Evolutionary conservation across 2,797 vertebrate genomes (phyloP), one percentile per base, ranked within the genome.

Genomic region (Notoglanidium macrostoma): DNA sequence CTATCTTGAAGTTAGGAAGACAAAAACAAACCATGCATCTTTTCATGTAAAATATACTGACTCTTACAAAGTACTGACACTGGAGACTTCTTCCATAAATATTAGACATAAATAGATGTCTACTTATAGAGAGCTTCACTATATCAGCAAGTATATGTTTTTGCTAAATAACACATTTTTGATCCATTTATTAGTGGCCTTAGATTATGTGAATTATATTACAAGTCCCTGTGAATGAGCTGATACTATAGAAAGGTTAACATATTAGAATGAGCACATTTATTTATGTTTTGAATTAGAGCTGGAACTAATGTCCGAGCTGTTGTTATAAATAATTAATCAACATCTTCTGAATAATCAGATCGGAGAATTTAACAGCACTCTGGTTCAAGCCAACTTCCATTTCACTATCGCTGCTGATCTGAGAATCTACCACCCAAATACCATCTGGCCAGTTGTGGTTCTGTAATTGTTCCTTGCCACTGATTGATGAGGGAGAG

Each of bases 361-460:
- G 72, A 74, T 46, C 72, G 49, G 21, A 74, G 23, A 40, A 72
- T 73, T 46, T 21, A 46, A 7, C 40, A 40, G 35, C 19, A 44
- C 40, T 72, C 35, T 11, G 32, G 35, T 21, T 3, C 23, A 70
- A 46, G 70, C 17, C 26, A 23, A 73, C 5, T 8, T 46, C 9
- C 17, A 55, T 57, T 32, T 35, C 19, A 57, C 29, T 23, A 55
- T 57, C 54, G 35, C 29, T 57, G 29, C 35, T 78, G 51, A 57
- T 78, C 29, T 55, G 54, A 23, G 76, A 35, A 78, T 77, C n/a
- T 10, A 55, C 51, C 29, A 55, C n/a, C 74, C 8, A 54, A 78
- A 78, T 32, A 78, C 51, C 76, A 78, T 78, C 51, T 57, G 76
- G 51, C 32, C 74, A 77, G 49, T 77, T 51, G 46, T 54, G 49